These are phyloP conservation scores for Aphrophora alni DNA, from an alignment of 2,888 invertebrate genomes.

Conservation along the genomic window DNA sequence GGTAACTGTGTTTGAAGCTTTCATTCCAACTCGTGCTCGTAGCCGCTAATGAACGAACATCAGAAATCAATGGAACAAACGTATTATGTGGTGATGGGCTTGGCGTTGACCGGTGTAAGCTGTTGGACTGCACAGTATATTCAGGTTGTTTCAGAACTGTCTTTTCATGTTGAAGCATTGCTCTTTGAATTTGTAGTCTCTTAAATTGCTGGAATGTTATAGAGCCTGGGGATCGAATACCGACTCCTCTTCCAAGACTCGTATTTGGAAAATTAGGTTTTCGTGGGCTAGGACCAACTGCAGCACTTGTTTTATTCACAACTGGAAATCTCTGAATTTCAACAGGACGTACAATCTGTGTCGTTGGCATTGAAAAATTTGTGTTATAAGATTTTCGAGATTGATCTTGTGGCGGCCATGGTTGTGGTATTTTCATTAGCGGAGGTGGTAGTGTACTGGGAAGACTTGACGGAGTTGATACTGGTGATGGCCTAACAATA, in stretches of 20 bases:
- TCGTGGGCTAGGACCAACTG: not conserved
- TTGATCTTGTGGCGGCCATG: not conserved
- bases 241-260: not conserved
- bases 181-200: not conserved
- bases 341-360: not conserved
- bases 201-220: not conserved
- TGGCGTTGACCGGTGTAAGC: not conserved
- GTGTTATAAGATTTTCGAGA: not conserved
- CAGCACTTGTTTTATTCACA: not conserved
- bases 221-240: not conserved
- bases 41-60: constrained; percentile 54
- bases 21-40: constrained; percentile 44
- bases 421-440: not conserved
- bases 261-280: not conserved
- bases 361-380: not conserved
- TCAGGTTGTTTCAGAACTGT: not conserved
- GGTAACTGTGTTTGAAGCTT: constrained; percentile 37
- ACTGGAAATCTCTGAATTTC: not conserved
- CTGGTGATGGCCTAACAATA: not conserved
- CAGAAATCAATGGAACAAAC: constrained; percentile 58
- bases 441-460: not conserved
- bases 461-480: constrained; percentile 11
- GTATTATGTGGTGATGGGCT: not conserved
- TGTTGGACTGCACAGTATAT: not conserved
- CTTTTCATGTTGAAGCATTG: not conserved